phyloP scores from a whole-genome alignment of 2,888 invertebrate species.

The Arenicola marina region DNA sequence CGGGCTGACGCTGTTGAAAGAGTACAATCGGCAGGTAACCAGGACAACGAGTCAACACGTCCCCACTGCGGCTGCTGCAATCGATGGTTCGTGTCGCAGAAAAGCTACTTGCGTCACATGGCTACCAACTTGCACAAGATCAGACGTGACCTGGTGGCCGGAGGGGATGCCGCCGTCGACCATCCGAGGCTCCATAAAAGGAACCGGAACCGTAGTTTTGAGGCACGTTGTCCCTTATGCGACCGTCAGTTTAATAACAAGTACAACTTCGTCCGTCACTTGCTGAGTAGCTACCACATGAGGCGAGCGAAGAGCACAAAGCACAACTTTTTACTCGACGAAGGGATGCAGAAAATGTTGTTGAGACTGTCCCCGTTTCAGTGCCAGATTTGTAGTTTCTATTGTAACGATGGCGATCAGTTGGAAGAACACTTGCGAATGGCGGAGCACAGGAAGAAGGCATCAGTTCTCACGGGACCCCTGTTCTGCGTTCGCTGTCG shows the following conservation, averaged over 20 bases:
- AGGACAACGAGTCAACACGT: too few relatives aligned
- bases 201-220: too few relatives aligned
- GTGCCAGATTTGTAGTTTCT: constrained; percentile 82
- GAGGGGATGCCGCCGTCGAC: too few relatives aligned
- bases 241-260: constrained; percentile 49
- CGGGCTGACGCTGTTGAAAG: too few relatives aligned
- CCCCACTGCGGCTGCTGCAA: too few relatives aligned
- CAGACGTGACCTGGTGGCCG: too few relatives aligned
- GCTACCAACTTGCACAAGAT: too few relatives aligned
- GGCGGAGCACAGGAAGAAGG: constrained; percentile 39
- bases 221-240: too few relatives aligned
- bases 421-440: constrained; percentile 18
- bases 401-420: constrained; percentile 68
- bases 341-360: constrained; percentile 78
- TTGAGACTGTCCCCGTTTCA: constrained; percentile 83
- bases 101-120: too few relatives aligned
- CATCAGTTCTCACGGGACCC: constrained; percentile 43
- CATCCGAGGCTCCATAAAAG: too few relatives aligned
- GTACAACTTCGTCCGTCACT: constrained; percentile 54
- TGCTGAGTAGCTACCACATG: constrained; percentile 84
- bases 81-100: too few relatives aligned
- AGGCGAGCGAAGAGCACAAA: constrained; percentile 67
- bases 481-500: constrained; percentile 52
- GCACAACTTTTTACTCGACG: constrained; percentile 67
- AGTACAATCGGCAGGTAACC: too few relatives aligned